Evolutionary conservation across 2,797 vertebrate species (phyloP).

Genomic region (Coreius guichenoti): DNA sequence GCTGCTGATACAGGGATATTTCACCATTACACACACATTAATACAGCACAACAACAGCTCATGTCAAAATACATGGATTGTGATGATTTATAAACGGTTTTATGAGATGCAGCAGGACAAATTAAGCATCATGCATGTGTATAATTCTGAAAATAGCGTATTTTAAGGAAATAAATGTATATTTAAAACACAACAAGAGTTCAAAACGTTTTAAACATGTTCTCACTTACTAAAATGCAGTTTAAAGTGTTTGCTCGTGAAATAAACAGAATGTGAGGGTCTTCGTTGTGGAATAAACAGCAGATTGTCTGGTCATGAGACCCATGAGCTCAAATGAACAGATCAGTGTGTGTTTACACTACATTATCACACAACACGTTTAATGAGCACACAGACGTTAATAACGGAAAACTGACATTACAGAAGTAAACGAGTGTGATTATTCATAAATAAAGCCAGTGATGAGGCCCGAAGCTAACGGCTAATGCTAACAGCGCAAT

Average conservation of each 20-base stretch:
- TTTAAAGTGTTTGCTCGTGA: neutral
- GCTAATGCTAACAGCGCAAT: slow-evolving; percentile 45
- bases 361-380: neutral
- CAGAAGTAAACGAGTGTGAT: neutral
- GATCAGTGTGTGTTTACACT: slow-evolving; percentile 6
- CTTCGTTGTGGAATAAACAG: neutral
- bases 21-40: neutral
- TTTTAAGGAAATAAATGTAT: neutral
- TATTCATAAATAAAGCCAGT: neutral
- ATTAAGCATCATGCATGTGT: neutral
- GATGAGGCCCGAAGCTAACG: slow-evolving; percentile 29
- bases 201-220: neutral
- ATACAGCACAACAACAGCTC: neutral
- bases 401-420: neutral
- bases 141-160: neutral
- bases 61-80: neutral
- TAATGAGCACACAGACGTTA: neutral
- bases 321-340: neutral
- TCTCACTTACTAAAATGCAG: neutral
- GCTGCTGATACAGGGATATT: slow-evolving; percentile 21
- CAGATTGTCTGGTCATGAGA: neutral
- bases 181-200: neutral
- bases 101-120: neutral
- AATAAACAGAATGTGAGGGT: neutral
- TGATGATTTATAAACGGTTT: fast-evolving